Evolutionary conservation across 2,113 vertebrate genomes (phyloP).

Genomic region (Brienomyrus longianalis): DNA sequence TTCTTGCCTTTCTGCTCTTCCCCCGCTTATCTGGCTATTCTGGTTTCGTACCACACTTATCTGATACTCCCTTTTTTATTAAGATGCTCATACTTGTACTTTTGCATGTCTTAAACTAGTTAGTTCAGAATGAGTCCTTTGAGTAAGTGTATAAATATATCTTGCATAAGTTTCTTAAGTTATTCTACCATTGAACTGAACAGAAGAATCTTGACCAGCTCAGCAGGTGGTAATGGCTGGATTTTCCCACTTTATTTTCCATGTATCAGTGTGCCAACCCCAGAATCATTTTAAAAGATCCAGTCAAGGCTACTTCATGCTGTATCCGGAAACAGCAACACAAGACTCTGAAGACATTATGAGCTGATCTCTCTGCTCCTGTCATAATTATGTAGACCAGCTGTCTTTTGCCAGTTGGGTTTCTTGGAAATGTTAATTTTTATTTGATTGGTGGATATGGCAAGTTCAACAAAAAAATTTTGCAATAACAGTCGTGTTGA

Average conservation of each 20-base stretch:
- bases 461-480: background rate
- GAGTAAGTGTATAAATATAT: background rate
- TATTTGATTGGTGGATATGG: background rate
- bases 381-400: background rate
- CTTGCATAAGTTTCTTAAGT: background rate
- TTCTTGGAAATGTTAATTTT: background rate
- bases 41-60: background rate
- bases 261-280: background rate
- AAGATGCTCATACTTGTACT: background rate
- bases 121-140: too few relatives aligned
- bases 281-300: background rate
- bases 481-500: background rate
- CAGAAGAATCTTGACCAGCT: background rate
- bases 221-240: background rate
- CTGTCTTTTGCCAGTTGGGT: background rate
- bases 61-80: background rate
- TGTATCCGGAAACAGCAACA: background rate
- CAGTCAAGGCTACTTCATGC: background rate
- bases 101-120: background rate
- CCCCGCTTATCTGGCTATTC: background rate
- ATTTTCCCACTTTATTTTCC: background rate
- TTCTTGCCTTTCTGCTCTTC: background rate
- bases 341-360: background rate
- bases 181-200: background rate
- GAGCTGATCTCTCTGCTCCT: background rate